These are phyloP conservation scores for Archocentrus centrarchus DNA, from an alignment of 2,113 vertebrate species.

Conservation along the genomic window DNA sequence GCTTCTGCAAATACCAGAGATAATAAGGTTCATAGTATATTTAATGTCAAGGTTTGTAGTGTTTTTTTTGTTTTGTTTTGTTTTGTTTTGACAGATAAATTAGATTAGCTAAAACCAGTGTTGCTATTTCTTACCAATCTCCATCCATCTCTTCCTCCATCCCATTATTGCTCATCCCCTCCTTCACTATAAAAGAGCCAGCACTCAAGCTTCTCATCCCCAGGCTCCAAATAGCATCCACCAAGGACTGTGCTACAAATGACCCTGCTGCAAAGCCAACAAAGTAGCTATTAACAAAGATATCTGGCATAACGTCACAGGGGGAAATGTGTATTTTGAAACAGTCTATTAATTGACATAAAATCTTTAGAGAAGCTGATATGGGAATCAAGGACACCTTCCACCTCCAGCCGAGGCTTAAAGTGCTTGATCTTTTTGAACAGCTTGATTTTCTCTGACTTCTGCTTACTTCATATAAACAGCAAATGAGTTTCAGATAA, in stretches of 20 bases:
- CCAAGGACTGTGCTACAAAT: slow-evolving; percentile 49
- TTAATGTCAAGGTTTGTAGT: background rate
- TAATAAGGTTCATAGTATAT: accelerated
- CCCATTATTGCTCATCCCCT: background rate
- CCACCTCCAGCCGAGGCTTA: background rate
- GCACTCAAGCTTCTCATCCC: slow-evolving; percentile 49
- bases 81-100: background rate
- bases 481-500: slow-evolving; percentile 7
- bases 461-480: background rate
- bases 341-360: slow-evolving; percentile 40
- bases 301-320: slow-evolving; percentile 27
- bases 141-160: slow-evolving; percentile 1
- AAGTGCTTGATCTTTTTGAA: background rate
- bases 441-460: background rate
- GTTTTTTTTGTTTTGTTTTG: background rate
- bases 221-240: slow-evolving; percentile 56
- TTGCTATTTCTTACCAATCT: slow-evolving; percentile 5
- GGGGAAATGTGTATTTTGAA: slow-evolving; percentile 34
- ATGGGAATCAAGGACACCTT: slow-evolving; percentile 1
- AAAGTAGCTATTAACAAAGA: slow-evolving; percentile 54
- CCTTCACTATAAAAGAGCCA: slow-evolving; percentile 40
- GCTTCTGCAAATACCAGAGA: background rate
- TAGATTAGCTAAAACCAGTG: background rate
- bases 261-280: slow-evolving; percentile 43
- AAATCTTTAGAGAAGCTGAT: slow-evolving; percentile 21